phyloP scores from a whole-genome alignment of 2,797 vertebrate genomes.

The Pipistrellus pygmaeus region DNA sequence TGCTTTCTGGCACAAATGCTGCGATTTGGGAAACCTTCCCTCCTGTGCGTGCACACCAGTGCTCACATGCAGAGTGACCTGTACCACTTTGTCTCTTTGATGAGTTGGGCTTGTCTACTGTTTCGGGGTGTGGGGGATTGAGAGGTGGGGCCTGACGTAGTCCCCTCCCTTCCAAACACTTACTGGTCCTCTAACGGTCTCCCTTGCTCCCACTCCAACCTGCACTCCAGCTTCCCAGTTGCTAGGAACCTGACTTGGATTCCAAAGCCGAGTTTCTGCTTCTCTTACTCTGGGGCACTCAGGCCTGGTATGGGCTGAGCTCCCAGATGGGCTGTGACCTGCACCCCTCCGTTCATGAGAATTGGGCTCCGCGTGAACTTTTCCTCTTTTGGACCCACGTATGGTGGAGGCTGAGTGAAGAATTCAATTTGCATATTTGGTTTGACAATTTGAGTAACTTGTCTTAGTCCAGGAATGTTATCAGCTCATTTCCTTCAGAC shows the following conservation, averaged over 20 bases:
- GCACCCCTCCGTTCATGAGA: neutral
- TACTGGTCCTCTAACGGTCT: neutral
- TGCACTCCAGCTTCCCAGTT: neutral
- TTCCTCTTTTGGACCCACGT: neutral
- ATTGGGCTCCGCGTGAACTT: neutral
- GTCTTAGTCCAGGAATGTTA: slow-evolving; percentile 3
- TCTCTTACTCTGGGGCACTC: neutral
- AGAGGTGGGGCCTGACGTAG: neutral
- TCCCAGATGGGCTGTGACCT: neutral
- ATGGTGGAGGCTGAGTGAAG: neutral
- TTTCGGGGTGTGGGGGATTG: neutral
- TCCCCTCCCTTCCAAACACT: neutral
- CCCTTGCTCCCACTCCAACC: neutral
- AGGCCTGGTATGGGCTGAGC: neutral
- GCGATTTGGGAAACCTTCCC: neutral
- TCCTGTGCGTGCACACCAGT: neutral
- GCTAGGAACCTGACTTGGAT: neutral
- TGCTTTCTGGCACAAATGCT: slow-evolving; percentile 10
- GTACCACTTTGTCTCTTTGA: neutral
- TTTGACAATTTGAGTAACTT: neutral
- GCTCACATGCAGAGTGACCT: neutral
- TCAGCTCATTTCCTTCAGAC: slow-evolving; percentile 9
- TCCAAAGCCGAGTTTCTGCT: neutral
- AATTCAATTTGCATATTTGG: slow-evolving; percentile 31
- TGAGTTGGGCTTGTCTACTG: neutral